Percentiles rank a stretch among this genome's conserved stretches.
Conservation (phyloP, 2,797 vertebrate genomes). For the Rachycentron canadum region DNA sequence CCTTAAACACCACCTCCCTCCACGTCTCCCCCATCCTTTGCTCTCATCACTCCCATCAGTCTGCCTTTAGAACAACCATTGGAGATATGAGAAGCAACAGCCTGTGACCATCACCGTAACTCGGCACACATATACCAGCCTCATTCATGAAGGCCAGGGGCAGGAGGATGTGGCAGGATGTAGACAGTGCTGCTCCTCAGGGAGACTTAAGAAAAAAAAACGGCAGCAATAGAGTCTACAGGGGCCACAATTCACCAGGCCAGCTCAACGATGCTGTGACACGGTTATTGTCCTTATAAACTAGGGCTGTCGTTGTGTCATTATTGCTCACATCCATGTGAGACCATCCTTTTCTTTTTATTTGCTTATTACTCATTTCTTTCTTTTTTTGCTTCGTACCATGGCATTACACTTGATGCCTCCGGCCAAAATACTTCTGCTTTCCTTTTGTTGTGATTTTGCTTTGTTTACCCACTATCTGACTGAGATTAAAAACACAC, state of each 20-base stretch:
- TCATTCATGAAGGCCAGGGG: slow-evolving; percentile 40
- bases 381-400: slow-evolving; percentile 3
- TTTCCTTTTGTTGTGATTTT: slow-evolving; percentile 41
- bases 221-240: slow-evolving; percentile 59
- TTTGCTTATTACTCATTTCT: slow-evolving; percentile 60
- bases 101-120: slow-evolving; percentile 45
- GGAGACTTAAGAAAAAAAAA: slow-evolving; percentile 73
- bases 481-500: slow-evolving; percentile 54
- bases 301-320: slow-evolving; percentile 73
- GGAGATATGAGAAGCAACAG: slow-evolving; percentile 59
- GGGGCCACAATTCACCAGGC: slow-evolving; percentile 68
- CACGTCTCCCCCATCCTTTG: slow-evolving; percentile 6
- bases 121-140: slow-evolving; percentile 48
- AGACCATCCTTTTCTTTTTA: slow-evolving; percentile 52
- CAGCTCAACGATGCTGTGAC: slow-evolving; percentile 65
- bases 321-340: slow-evolving; percentile 69
- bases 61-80: slow-evolving; percentile 70
- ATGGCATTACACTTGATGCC: slow-evolving; percentile 24
- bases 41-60: slow-evolving; percentile 69
- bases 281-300: slow-evolving; percentile 79
- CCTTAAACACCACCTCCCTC: slow-evolving; percentile 64
- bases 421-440: slow-evolving; percentile 22
- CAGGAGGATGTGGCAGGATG: slow-evolving; percentile 59
- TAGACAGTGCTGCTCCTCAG: slow-evolving; percentile 58
- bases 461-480: slow-evolving; percentile 47